phyloP scores from a whole-genome alignment of 2,113 vertebrate genomes.

The Oenanthe melanoleuca region DNA sequence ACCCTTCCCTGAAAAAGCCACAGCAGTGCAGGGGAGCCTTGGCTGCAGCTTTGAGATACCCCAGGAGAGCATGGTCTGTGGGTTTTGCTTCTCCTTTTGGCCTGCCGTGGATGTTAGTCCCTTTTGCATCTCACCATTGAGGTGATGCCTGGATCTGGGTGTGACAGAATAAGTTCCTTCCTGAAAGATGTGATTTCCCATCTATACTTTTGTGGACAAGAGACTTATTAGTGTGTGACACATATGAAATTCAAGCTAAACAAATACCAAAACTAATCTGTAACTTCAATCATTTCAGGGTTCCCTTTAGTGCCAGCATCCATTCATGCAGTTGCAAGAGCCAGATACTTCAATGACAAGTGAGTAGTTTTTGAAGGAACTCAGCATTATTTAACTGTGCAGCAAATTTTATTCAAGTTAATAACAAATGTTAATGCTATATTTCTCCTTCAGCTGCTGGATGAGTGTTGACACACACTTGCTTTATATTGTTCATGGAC shows the following conservation, averaged over 20 bases:
- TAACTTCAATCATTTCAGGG: slow-evolving; percentile 74
- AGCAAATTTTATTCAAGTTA: neutral
- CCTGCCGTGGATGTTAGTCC: neutral
- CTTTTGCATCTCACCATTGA: neutral
- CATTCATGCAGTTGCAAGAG: slow-evolving; percentile 92
- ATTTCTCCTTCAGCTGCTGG: slow-evolving; percentile 87
- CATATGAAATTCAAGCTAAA: neutral
- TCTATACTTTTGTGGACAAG: neutral
- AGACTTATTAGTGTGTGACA: neutral
- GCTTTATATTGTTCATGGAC: slow-evolving; percentile 95
- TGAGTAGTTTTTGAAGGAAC: slow-evolving; percentile 78
- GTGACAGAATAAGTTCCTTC: neutral
- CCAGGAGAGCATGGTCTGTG: neutral
- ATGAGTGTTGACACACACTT: slow-evolving; percentile 95
- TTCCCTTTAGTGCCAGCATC: slow-evolving; percentile 92
- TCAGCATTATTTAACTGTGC: neutral
- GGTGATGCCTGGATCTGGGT: too few species aligned
- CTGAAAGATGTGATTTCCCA: neutral
- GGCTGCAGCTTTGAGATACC: neutral
- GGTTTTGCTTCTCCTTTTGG: neutral
- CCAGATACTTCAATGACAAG: slow-evolving; percentile 96
- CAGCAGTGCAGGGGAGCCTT: neutral
- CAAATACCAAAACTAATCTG: neutral
- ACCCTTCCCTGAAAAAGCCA: neutral
- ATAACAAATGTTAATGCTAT: slow-evolving; percentile 9